Conservation (phyloP, 1,140 invertebrate species). For the Drosophila baimaii region DNA sequence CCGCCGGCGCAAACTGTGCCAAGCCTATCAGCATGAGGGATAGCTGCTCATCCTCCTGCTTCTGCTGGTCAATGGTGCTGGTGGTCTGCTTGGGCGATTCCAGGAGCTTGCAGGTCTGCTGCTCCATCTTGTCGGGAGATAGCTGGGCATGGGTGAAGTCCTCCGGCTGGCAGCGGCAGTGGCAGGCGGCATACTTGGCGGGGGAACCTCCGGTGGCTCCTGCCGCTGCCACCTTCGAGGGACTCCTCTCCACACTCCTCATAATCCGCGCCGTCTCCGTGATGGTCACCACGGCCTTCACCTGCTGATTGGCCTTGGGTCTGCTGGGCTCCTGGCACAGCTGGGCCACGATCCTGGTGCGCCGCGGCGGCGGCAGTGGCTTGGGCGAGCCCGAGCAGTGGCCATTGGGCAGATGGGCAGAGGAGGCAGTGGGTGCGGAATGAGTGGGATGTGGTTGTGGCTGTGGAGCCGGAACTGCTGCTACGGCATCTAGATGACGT, state of each 20-base stretch:
- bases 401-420: conserved; percentile 72
- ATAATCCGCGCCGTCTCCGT: conserved; percentile 70
- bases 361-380: conserved; percentile 64
- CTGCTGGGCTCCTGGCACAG: conserved; percentile 54
- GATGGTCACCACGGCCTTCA: conserved; percentile 67
- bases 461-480: conserved; percentile 19
- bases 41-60: conserved; percentile 85
- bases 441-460: no score
- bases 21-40: conserved; percentile 88
- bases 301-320: conserved; percentile 55
- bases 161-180: conserved; percentile 77
- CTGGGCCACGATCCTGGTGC: conserved; percentile 61
- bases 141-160: conserved; percentile 74
- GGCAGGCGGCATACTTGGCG: conserved; percentile 68
- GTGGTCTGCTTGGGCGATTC: conserved; percentile 72
- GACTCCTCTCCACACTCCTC: conserved; percentile 43
- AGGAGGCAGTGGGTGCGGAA: conserved; percentile 2
- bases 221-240: conserved; percentile 10
- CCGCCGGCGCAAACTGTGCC: conserved; percentile 87
- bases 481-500: conserved; percentile 80
- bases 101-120: conserved; percentile 80
- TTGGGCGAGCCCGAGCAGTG: conserved; percentile 62
- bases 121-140: conserved; percentile 74
- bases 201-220: conserved; percentile 46
- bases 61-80: conserved; percentile 31